Conservation (phyloP, 2,888 invertebrate species). For the Thumatha senex region DNA sequence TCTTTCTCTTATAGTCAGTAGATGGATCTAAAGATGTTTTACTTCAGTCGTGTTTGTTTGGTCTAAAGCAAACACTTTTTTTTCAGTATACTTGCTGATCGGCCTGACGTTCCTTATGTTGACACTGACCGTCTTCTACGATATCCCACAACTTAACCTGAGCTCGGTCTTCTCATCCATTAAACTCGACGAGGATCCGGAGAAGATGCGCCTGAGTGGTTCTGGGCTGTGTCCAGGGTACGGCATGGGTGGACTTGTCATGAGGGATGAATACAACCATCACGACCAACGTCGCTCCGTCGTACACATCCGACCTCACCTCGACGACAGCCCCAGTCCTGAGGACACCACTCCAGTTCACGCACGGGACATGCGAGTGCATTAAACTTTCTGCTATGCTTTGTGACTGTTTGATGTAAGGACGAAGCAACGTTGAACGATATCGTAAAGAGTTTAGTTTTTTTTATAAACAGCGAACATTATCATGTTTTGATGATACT, state of each 20-base stretch:
- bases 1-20: no score
- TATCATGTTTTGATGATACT: not conserved
- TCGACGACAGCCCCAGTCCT: slow-evolving; percentile 88
- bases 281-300: slow-evolving; percentile 84
- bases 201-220: slow-evolving; percentile 86
- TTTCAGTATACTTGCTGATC: slow-evolving; percentile 89
- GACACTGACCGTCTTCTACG: slow-evolving; percentile 92
- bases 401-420: slow-evolving; percentile 23
- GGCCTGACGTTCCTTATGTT: slow-evolving; percentile 94
- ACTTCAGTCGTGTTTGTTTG: no score
- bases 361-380: slow-evolving; percentile 81
- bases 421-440: slow-evolving; percentile 27
- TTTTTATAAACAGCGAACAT: not conserved
- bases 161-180: slow-evolving; percentile 90
- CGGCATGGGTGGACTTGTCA: slow-evolving; percentile 72
- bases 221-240: slow-evolving; percentile 76
- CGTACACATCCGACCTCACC: slow-evolving; percentile 85
- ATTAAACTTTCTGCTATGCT: no score
- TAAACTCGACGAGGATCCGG: slow-evolving; percentile 83
- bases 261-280: slow-evolving; percentile 75
- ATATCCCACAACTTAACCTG: slow-evolving; percentile 94
- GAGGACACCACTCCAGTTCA: slow-evolving; percentile 87
- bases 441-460: not conserved
- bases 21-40: no score
- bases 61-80: no score